Evolutionary conservation across 2,113 vertebrate genomes (phyloP).

Genomic region (Equus przewalskii): DNA sequence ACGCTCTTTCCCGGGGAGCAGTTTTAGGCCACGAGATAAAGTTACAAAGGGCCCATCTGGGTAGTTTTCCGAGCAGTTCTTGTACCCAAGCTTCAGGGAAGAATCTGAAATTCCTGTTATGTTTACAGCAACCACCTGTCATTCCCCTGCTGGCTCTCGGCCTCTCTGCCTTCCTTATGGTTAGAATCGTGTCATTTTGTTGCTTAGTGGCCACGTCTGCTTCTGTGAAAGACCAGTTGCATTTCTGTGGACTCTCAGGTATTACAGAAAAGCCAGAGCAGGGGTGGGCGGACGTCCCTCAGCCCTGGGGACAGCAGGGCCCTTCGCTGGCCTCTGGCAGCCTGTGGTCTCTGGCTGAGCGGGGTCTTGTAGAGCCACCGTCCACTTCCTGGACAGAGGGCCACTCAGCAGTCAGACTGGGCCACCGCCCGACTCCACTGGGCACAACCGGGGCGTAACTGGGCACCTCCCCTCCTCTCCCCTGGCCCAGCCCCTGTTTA

Average conservation of each 20-base stretch:
- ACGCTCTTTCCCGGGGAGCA: constrained; percentile 67
- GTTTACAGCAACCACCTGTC: not conserved
- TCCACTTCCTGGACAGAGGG: not conserved
- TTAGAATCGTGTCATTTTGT: not conserved
- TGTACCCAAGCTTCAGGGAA: constrained; percentile 9
- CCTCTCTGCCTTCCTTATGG: not conserved
- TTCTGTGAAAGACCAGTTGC: not conserved
- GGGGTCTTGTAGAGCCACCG: not conserved
- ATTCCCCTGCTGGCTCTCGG: not conserved
- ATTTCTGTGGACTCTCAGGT: constrained; percentile 43
- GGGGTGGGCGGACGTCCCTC: not conserved
- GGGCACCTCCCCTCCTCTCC: not conserved
- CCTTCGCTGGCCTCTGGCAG: not conserved
- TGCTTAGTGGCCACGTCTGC: not conserved
- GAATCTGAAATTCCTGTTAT: not conserved
- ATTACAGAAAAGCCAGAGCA: not conserved
- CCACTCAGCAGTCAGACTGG: not conserved
- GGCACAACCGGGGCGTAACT: not conserved
- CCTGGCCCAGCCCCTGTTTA: not conserved
- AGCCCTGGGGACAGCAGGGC: not conserved
- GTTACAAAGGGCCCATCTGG: constrained; percentile 47
- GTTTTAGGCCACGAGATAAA: constrained; percentile 55
- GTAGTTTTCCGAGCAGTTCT: not conserved
- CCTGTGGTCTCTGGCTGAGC: not conserved
- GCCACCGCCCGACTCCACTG: not conserved